These are phyloP conservation scores for Ceratina australensis DNA, from an alignment of 1,140 invertebrate genomes.

Conservation along the genomic window DNA sequence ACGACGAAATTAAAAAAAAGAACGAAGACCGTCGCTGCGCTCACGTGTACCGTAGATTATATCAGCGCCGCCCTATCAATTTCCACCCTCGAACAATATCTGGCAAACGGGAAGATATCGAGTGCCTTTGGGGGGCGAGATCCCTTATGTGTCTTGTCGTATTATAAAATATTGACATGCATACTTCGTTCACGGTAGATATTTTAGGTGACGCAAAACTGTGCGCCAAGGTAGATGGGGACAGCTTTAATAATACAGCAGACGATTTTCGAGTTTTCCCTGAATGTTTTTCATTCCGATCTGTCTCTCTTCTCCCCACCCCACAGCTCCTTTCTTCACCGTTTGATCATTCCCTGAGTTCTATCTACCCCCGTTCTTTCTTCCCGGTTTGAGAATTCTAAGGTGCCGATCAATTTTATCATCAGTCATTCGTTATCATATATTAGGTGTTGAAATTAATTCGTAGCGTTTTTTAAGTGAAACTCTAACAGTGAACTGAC, in stretches of 20 bases:
- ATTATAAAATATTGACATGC: slow-evolving; percentile 62
- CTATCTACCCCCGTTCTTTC: background rate
- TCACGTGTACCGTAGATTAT: slow-evolving; percentile 48
- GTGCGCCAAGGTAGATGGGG: slow-evolving; percentile 34
- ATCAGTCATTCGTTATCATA: too few relatives aligned
- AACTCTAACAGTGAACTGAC: too few relatives aligned
- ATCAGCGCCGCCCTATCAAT: slow-evolving; percentile 52
- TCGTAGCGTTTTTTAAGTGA: too few relatives aligned
- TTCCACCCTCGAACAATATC: slow-evolving; percentile 52
- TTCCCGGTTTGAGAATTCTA: background rate
- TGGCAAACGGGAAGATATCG: slow-evolving; percentile 46
- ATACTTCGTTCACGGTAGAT: slow-evolving; percentile 52
- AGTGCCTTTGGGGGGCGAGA: slow-evolving; percentile 31
- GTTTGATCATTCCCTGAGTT: background rate
- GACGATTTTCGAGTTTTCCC: slow-evolving; percentile 45
- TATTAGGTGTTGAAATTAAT: too few relatives aligned
- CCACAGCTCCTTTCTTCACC: background rate
- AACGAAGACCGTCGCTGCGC: slow-evolving; percentile 7
- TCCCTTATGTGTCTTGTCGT: slow-evolving; percentile 55
- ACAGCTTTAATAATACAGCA: slow-evolving; percentile 57
- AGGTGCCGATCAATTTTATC: too few relatives aligned
- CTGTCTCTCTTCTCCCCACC: background rate
- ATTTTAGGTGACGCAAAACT: slow-evolving; percentile 53
- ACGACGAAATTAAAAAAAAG: slow-evolving; percentile 40
- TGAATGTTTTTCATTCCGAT: slow-evolving; percentile 37